These are phyloP conservation scores for Drosophila hawaiiensis DNA, from an alignment of 2,888 invertebrate species.

Conservation along the genomic window DNA sequence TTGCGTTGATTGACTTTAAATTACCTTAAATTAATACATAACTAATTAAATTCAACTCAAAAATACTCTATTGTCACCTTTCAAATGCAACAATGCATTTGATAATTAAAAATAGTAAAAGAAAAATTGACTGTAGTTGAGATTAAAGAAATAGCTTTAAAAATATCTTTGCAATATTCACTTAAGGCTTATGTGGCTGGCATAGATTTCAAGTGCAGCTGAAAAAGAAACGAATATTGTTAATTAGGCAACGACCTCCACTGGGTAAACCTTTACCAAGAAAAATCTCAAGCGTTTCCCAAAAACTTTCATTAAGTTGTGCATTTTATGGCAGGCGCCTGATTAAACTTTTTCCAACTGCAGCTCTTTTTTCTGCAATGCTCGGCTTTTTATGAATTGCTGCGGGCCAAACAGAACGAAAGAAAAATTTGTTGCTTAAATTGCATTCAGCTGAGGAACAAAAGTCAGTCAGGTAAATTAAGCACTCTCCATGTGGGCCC, in stretches of 20 bases:
- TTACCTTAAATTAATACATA: too few relatives aligned
- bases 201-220: slow-evolving; percentile 23
- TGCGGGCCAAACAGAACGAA: slow-evolving; percentile 9
- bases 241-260: slow-evolving; percentile 45
- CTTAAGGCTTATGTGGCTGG: slow-evolving; percentile 6
- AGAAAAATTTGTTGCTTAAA: slow-evolving; percentile 38
- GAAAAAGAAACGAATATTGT: slow-evolving; percentile 26
- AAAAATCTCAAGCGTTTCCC: slow-evolving; percentile 37
- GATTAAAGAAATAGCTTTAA: background rate
- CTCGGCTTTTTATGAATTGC: slow-evolving; percentile 62
- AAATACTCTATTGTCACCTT: too few relatives aligned
- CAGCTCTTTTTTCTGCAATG: slow-evolving; percentile 42
- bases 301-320: slow-evolving; percentile 56
- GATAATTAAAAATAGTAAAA: too few relatives aligned
- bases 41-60: too few relatives aligned
- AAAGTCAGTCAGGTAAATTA: slow-evolving; percentile 35
- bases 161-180: slow-evolving; percentile 20
- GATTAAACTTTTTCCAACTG: slow-evolving; percentile 71
- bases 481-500: slow-evolving; percentile 37
- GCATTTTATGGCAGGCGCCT: slow-evolving; percentile 63
- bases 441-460: slow-evolving; percentile 22
- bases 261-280: slow-evolving; percentile 16
- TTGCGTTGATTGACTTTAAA: background rate
- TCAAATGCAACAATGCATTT: too few relatives aligned
- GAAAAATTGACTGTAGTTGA: background rate